Percentiles rank a stretch among this genome's conserved stretches.
Evolutionary conservation across 2,113 vertebrate species (phyloP).

Genomic region (Ibidorhyncha struthersii): DNA sequence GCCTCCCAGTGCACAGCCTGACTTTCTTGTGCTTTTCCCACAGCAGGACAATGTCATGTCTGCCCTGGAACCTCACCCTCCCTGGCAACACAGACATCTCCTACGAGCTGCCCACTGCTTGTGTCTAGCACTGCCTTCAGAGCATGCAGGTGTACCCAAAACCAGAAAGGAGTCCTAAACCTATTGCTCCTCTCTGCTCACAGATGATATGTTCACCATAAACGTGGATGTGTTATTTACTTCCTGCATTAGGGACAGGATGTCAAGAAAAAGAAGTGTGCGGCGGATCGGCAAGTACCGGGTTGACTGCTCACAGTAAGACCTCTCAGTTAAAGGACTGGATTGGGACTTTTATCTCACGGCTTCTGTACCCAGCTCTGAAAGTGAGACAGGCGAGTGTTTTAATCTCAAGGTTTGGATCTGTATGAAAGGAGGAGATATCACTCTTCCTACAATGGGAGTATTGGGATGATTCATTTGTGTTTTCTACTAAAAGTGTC

Average conservation of each 20-base stretch:
- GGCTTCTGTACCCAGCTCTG: not conserved
- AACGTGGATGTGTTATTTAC: not conserved
- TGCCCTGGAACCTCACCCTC: constrained; percentile 64
- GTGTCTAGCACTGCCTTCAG: not conserved
- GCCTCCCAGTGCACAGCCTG: not conserved
- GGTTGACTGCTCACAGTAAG: not conserved
- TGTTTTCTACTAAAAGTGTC: not conserved
- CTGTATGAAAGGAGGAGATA: not conserved
- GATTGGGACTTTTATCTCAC: not conserved
- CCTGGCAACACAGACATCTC: not conserved
- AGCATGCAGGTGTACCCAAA: not conserved
- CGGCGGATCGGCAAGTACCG: not conserved
- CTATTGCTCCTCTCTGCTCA: not conserved
- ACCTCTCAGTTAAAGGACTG: not conserved
- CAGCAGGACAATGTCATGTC: constrained; percentile 68
- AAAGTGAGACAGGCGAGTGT: not conserved
- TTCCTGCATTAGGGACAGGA: not conserved
- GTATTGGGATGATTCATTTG: not conserved
- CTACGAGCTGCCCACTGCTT: constrained; percentile 14
- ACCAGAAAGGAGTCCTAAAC: not conserved
- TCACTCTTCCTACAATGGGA: not conserved
- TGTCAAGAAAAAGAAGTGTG: not conserved
- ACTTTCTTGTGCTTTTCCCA: constrained; percentile 29
- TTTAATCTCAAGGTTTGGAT: not conserved
- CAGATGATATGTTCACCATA: not conserved